Conservation (phyloP, 2,113 vertebrate species). For the Anas platyrhynchos region DNA sequence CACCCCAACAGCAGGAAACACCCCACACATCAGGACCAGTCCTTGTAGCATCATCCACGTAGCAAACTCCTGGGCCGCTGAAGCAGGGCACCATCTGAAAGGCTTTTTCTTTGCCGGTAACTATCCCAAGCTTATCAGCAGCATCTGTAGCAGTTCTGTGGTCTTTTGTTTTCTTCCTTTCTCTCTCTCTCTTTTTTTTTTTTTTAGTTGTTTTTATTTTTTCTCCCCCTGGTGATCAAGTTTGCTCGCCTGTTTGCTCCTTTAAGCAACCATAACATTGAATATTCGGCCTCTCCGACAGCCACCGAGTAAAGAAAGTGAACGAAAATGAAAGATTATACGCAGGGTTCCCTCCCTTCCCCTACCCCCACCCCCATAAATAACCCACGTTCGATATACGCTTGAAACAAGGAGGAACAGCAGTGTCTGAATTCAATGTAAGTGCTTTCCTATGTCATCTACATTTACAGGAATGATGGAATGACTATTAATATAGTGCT, state of each 20-base stretch:
- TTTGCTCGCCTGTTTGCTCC: not conserved
- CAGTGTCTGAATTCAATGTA: constrained; percentile 65
- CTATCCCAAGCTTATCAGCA: constrained; percentile 57
- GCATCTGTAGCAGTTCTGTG: constrained; percentile 48
- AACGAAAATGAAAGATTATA: constrained; percentile 61
- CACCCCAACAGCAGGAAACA: constrained; percentile 70
- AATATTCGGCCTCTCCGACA: constrained; percentile 37
- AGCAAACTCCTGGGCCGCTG: constrained; percentile 45
- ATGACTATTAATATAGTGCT: constrained; percentile 69
- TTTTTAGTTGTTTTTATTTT: not conserved
- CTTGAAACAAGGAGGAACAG: constrained; percentile 70
- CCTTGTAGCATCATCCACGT: constrained; percentile 60
- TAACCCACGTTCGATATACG: constrained; percentile 66
- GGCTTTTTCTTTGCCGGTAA: constrained; percentile 6
- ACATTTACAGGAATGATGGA: constrained; percentile 70
- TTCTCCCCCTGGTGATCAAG: not conserved
- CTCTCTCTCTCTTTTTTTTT: constrained; percentile 14
- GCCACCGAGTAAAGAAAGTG: constrained; percentile 47
- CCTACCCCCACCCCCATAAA: constrained; percentile 60
- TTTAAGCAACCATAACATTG: constrained; percentile 20
- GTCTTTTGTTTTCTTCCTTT: constrained; percentile 53
- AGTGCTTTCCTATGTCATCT: constrained; percentile 72
- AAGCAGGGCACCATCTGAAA: constrained; percentile 42
- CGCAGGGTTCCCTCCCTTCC: constrained; percentile 56
- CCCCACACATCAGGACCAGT: constrained; percentile 82